Base-by-base conservation (phyloP, 2,113 vertebrate species). In the Patagioenas fasciata region DNA sequence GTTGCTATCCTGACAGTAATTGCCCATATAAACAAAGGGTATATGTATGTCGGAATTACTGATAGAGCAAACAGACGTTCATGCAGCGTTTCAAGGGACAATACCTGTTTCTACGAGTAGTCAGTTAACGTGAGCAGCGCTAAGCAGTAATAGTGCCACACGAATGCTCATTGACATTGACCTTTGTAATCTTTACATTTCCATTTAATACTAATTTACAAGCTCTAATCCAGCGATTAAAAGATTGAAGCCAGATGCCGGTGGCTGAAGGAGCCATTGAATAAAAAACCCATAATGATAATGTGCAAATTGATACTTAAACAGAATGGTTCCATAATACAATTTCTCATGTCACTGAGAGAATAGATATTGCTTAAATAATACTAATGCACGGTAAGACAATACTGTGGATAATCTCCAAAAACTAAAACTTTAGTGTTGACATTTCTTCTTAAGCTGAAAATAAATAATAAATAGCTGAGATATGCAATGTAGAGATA, bases 151-250 rank as follows among this genome's bases (percentile, higher is more conserved):
- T 29, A 60, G 34, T 58, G 65, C 89, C 94, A 94, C 58, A 53
- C 8, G 23, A 89, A 94, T 31, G 19, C 48, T 95, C 62, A 40
- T 69, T 96, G 93, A 80, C 75, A 60, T 67, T 91, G 95, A 89
- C 85, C 79, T 95, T 95, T 66, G 58, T 94, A 88, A 95, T 97
- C 88, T 96, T 97, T 95, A 85, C 29, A 42, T 96, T 97, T 97
- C 38, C 54, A 91, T 96, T 97, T 67, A 79, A 47, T 95, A 88
- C 75, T 81, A 71, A 93, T 97, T 96, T 88, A 81, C 20, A 74
- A 44, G 56, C 50, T 96, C 66, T 89, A 94, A 91, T 95, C 57
- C 58, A 89, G 3, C 84, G 74, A 95, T 81, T 93, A 80, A 92
- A 91, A 94, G 91, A 93, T 96, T 96, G 91, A 97, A 91, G 61